These are phyloP conservation scores for Ophioninae sp. DNA, from an alignment of 2,888 invertebrate genomes.

Conservation along the genomic window DNA sequence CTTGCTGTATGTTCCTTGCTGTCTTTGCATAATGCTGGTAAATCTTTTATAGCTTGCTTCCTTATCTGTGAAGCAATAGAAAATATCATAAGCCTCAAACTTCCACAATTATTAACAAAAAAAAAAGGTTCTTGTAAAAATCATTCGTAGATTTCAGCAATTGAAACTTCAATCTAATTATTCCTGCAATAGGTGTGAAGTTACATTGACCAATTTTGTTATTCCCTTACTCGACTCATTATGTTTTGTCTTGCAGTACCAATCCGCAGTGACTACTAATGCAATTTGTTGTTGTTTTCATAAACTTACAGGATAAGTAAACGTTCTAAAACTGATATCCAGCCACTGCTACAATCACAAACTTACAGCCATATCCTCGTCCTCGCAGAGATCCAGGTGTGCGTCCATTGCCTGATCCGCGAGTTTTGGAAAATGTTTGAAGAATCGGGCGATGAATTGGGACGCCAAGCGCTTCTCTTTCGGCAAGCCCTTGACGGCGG, in stretches of 20 bases:
- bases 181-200: neutral
- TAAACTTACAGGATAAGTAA: no score
- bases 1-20: slow-evolving; percentile 91
- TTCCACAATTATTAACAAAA: neutral
- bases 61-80: slow-evolving; percentile 87
- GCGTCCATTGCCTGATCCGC: slow-evolving; percentile 95
- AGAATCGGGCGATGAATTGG: slow-evolving; percentile 97
- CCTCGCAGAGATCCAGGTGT: slow-evolving; percentile 96
- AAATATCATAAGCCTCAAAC: neutral
- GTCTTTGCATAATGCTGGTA: slow-evolving; percentile 93
- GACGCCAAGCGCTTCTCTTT: slow-evolving; percentile 96
- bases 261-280: no score
- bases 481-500: slow-evolving; percentile 93
- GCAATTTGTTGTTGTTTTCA: no score
- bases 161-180: neutral
- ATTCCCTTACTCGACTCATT: neutral
- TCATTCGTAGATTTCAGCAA: neutral
- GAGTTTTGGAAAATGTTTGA: slow-evolving; percentile 93
- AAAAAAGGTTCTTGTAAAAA: neutral
- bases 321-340: neutral
- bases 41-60: slow-evolving; percentile 95
- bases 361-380: slow-evolving; percentile 94
- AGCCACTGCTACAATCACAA: slow-evolving; percentile 23
- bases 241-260: no score
- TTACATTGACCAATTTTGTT: neutral